Evolutionary conservation across 2,888 invertebrate genomes (phyloP), one percentile per base, ranked within the genome.

Genomic region (Drosophila mettleri): DNA sequence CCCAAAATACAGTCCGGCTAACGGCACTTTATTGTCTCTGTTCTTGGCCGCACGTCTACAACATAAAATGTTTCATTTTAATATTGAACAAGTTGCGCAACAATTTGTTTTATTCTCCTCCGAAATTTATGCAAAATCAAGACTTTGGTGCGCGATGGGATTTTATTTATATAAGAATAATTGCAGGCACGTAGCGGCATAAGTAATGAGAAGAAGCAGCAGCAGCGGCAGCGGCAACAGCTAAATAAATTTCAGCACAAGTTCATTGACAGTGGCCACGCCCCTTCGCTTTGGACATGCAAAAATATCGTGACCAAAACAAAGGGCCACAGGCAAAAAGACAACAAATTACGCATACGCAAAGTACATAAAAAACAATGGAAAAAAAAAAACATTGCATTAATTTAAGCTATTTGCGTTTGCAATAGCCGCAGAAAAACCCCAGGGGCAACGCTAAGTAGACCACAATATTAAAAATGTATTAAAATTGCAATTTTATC

Each of bases 211-310:
- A 22, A 16, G 6, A 10, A 29, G 27, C 18, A 20, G 39, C 10
- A 20, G 39, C 10, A 5, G 39, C 2, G 3, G 16, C 36, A 36
- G 36, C 36, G n/a, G 41, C 24, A n/a, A 24, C 14, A 29, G 16
- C 46, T n/a, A 18, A 29, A 29, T 46, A 55, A 70, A 58, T 36
- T 10, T 45, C 16, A 33, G 38, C 5, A 59, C 80, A 79, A 83
- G 83, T 83, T 83, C 83, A 83, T 89, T 83, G 83, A 89, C 83
- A 78, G 81, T 36, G n/a, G 85, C 87, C 82, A 87, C 89, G 88
- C 82, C 82, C 89, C 27, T 45, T 16, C 9, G 27, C 27, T n/a
- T 16, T 14, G 46, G 12, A 57, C 64, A 65, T 58, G 55, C 62
- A 61, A 68, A 78, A 67, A 45, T 59, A 74, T 74, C 62, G 74